Percentiles rank a stretch among this genome's conserved stretches.
Conservation (phyloP, 2,888 invertebrate genomes). For the Drosophila kuntzei region DNA sequence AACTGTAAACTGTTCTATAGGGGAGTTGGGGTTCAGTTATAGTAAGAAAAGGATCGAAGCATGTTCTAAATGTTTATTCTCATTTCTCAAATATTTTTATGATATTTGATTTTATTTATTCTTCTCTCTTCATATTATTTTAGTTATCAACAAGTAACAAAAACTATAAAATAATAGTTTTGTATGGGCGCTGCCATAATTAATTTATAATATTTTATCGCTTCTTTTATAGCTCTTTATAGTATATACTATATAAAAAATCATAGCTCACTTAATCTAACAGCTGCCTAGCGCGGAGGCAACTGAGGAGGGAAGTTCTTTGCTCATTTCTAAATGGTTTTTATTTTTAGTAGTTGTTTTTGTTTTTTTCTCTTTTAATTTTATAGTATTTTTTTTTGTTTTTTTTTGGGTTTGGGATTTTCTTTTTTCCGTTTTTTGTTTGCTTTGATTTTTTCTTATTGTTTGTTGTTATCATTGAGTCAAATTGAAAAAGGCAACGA, state of each 20-base stretch:
- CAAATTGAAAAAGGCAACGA: conserved; percentile 66
- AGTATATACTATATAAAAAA: conserved; percentile 57
- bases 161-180: conserved; percentile 67
- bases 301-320: conserved; percentile 80
- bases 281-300: conserved; percentile 71
- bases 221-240: conserved; percentile 23
- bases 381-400: conserved; percentile 36
- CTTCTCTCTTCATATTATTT: conserved; percentile 5
- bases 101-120: neutral
- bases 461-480: conserved; percentile 34
- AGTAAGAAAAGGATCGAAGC: conserved; percentile 25
- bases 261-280: conserved; percentile 76
- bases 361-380: conserved; percentile 38
- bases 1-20: conserved; percentile 21
- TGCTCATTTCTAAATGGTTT: conserved; percentile 73
- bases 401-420: conserved; percentile 25
- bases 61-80: conserved; percentile 11
- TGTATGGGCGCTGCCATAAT: conserved; percentile 33
- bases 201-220: conserved; percentile 30
- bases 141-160: conserved; percentile 68
- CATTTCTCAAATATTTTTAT: conserved; percentile 1
- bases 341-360: conserved; percentile 26
- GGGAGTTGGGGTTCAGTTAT: conserved; percentile 13
- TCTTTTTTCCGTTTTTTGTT: conserved; percentile 35
- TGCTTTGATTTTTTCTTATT: conserved; percentile 38